These are phyloP conservation scores for Galemys pyrenaicus DNA, from an alignment of 2,113 vertebrate genomes.

Conservation along the genomic window DNA sequence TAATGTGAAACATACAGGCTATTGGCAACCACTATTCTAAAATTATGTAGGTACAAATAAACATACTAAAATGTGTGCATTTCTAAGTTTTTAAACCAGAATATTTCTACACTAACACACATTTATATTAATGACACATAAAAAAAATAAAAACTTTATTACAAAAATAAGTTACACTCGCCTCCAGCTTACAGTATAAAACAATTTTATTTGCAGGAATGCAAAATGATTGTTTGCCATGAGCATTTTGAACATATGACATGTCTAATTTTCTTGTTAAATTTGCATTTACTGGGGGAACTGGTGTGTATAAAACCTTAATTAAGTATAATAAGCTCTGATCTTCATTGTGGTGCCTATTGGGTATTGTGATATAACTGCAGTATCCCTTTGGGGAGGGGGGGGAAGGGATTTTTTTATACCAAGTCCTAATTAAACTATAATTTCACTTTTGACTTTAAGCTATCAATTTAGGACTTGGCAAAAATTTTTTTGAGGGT, in stretches of 20 bases:
- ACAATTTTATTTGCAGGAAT: conserved; percentile 99
- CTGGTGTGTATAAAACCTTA: conserved; percentile 92
- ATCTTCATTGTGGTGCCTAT: conserved; percentile 90
- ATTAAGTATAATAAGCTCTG: conserved; percentile 88
- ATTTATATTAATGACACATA: conserved; percentile 94
- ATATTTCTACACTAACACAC: conserved; percentile 91
- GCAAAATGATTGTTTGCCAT: conserved; percentile 99
- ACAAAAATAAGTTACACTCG: conserved; percentile 99
- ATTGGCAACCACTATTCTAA: conserved; percentile 90
- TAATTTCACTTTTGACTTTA: conserved; percentile 85
- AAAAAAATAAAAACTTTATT: conserved; percentile 99
- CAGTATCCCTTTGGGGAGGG: conserved; percentile 91
- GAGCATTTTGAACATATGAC: conserved; percentile 99
- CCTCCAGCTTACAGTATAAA: conserved; percentile 99
- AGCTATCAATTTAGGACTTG: conserved; percentile 85
- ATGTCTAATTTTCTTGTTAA: conserved; percentile 93
- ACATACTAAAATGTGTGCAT: conserved; percentile 91
- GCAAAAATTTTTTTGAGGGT: conserved; percentile 82
- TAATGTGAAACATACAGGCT: conserved; percentile 90
- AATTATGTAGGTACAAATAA: conserved; percentile 91
- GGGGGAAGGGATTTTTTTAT: conserved; percentile 85
- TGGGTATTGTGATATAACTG: conserved; percentile 89
- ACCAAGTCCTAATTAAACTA: conserved; percentile 84
- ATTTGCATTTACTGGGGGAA: conserved; percentile 93
- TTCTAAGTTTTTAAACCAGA: conserved; percentile 90